Evolutionary conservation across 2,113 vertebrate species (phyloP).

Genomic region (Prietella phreatophila): DNA sequence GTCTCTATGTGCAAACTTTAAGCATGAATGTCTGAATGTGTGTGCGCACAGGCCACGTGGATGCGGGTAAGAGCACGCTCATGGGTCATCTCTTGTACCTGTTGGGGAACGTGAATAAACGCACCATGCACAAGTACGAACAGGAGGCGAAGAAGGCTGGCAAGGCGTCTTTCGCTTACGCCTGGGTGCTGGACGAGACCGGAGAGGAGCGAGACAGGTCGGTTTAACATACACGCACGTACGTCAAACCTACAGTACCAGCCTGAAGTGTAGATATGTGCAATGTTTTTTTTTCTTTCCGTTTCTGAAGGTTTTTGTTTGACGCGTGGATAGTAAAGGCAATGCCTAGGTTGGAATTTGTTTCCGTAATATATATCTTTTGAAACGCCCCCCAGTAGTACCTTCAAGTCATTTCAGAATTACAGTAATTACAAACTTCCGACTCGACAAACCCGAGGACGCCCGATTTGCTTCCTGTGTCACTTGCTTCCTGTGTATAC

Average conservation of each 20-base stretch:
- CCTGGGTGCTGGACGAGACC: conserved; percentile 98
- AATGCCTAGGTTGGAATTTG: neutral
- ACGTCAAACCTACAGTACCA: neutral
- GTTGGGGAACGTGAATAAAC: conserved; percentile 95
- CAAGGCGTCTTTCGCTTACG: conserved; percentile 96
- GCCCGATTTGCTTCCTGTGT: neutral
- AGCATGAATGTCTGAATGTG: neutral
- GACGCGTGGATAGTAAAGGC: neutral
- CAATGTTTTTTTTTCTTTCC: neutral
- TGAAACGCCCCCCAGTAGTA: neutral
- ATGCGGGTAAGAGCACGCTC: conserved; percentile 97
- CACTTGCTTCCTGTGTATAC: neutral
- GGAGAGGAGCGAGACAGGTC: conserved; percentile 98
- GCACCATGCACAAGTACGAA: conserved; percentile 98
- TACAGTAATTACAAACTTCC: neutral
- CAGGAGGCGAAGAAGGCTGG: conserved; percentile 97
- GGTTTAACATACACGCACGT: neutral
- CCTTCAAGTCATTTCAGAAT: conserved; percentile 1
- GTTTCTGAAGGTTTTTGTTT: neutral
- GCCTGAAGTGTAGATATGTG: neutral
- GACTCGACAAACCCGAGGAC: conserved; percentile 1
- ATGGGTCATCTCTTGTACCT: conserved; percentile 97
- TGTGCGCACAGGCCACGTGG: conserved; percentile 85
- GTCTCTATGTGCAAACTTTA: neutral
- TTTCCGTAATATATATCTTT: neutral